phyloP scores from a whole-genome alignment of 2,113 vertebrate genomes.

The Propithecus coquereli region DNA sequence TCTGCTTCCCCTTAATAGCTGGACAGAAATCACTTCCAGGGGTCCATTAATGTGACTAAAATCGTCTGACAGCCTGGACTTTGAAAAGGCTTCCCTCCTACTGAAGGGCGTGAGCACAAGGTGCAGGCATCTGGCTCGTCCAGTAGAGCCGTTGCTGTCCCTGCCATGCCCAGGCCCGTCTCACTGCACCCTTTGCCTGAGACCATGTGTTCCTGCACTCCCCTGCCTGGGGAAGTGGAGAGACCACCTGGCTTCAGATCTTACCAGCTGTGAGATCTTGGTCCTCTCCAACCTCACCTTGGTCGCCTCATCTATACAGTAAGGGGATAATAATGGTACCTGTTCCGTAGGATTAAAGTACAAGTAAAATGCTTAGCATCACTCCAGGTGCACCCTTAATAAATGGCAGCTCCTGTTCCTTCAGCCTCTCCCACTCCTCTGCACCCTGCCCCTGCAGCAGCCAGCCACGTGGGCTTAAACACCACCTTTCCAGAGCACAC shows the following conservation, averaged over 20 bases:
- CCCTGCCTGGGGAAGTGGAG: no score
- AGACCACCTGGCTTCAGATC: neutral
- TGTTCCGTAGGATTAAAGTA: neutral
- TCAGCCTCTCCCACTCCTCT: neutral
- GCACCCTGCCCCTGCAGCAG: neutral
- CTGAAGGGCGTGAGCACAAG: neutral
- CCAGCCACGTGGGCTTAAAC: no score
- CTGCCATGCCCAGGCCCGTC: neutral
- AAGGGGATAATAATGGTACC: neutral
- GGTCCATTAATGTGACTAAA: neutral
- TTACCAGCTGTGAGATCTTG: neutral
- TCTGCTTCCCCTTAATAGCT: neutral
- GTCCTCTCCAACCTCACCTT: neutral
- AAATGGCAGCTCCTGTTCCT: neutral
- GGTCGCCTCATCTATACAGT: neutral
- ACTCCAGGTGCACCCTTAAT: neutral
- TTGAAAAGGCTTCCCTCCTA: neutral
- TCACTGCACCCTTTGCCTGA: neutral
- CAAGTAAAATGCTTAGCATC: neutral
- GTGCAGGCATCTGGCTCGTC: neutral
- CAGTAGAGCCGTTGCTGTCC: neutral
- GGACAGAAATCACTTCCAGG: neutral
- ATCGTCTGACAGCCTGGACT: neutral
- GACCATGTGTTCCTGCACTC: neutral
- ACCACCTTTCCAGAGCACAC: neutral